These are phyloP conservation scores for Axea sp. DNA, from an alignment of 2,888 invertebrate genomes.

Conservation along the genomic window DNA sequence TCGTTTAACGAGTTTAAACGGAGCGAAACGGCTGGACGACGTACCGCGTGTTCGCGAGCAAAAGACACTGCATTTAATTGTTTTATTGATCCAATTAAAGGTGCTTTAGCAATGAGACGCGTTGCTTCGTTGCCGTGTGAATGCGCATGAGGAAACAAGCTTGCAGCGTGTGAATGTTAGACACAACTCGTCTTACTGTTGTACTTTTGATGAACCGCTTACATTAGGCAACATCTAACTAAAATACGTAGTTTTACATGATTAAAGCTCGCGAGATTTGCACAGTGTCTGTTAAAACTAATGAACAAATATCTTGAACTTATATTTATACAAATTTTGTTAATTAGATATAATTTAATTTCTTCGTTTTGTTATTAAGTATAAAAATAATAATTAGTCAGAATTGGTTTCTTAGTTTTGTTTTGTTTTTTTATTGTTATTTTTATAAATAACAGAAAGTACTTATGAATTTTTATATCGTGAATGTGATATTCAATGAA, in stretches of 20 bases:
- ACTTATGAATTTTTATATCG: too few relatives aligned
- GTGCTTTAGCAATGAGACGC: background rate
- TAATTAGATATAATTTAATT: too few relatives aligned
- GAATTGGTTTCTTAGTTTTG: too few relatives aligned
- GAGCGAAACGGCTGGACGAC: background rate
- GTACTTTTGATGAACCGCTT: slow-evolving; percentile 9
- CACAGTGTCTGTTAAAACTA: background rate
- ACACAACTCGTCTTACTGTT: background rate
- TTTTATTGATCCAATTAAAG: background rate
- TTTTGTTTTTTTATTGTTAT: too few relatives aligned
- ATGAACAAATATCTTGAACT: slow-evolving; percentile 1
- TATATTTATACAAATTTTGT: too few relatives aligned
- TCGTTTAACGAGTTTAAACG: background rate
- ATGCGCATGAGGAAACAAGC: slow-evolving; percentile 13
- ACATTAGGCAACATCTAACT: background rate
- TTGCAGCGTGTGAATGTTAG: background rate
- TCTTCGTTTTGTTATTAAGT: too few relatives aligned
- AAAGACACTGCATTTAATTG: background rate
- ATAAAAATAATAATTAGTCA: too few relatives aligned
- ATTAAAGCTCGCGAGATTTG: slow-evolving; percentile 8
- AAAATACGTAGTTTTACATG: slow-evolving; percentile 11
- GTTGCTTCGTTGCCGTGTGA: slow-evolving; percentile 1
- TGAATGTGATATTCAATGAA: too few relatives aligned
- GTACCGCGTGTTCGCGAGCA: background rate
- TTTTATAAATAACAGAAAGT: too few relatives aligned